Evolutionary conservation across 2,113 vertebrate genomes (phyloP).

Genomic region (Scatophagus argus): DNA sequence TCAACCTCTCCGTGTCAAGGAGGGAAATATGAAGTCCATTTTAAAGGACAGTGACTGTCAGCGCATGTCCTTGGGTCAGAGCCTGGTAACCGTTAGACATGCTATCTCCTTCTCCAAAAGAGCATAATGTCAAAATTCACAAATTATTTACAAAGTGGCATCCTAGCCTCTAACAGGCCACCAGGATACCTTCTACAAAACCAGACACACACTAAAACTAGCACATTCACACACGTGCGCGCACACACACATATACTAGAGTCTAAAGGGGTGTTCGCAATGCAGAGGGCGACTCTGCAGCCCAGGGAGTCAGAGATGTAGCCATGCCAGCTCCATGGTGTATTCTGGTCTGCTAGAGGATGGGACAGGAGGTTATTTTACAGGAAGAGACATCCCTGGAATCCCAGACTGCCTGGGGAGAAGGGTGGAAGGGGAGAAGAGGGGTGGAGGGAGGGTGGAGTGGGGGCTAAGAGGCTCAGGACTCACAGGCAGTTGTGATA

Average conservation of each 20-base stretch:
- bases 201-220: conserved; percentile 58
- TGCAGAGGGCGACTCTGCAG: conserved; percentile 78
- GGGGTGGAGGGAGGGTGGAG: conserved; percentile 41
- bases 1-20: conserved; percentile 30
- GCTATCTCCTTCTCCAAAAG: conserved; percentile 40
- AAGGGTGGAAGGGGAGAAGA: conserved; percentile 48
- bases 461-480: conserved; percentile 64
- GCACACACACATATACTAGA: conserved; percentile 29
- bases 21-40: conserved; percentile 48
- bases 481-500: conserved; percentile 85
- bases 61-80: conserved; percentile 46
- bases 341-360: conserved; percentile 69
- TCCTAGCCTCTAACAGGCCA: conserved; percentile 26
- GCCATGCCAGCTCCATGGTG: conserved; percentile 78
- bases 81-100: conserved; percentile 61
- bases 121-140: conserved; percentile 31
- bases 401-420: conserved; percentile 85
- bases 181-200: conserved; percentile 28
- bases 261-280: conserved; percentile 39
- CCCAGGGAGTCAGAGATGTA: conserved; percentile 71
- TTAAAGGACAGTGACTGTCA: conserved; percentile 40
- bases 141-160: conserved; percentile 42
- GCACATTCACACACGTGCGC: conserved; percentile 40
- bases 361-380: conserved; percentile 86
- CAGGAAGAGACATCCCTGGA: conserved; percentile 90